Percentiles rank a stretch among this genome's conserved stretches.
Conservation (phyloP, 2,888 invertebrate species). For the Netelia melanura region DNA sequence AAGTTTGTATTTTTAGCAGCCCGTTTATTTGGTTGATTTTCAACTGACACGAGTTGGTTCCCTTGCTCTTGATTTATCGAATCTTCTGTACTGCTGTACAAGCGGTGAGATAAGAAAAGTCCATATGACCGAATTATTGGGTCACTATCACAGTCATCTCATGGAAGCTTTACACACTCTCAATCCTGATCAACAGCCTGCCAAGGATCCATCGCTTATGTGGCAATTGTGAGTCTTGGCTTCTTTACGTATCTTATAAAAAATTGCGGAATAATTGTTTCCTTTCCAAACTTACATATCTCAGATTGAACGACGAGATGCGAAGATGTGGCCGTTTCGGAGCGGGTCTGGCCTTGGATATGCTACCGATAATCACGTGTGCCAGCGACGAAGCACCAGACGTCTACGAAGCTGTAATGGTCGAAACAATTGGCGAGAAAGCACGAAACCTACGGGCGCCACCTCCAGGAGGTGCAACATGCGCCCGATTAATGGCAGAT, state of each 20-base stretch:
- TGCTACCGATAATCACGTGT: conserved; percentile 90
- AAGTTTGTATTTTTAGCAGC: conserved; percentile 83
- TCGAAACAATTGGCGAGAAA: conserved; percentile 75
- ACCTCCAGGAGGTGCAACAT: conserved; percentile 86
- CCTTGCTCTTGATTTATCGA: conserved; percentile 89
- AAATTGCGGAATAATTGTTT: neutral
- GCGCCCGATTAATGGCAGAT: conserved; percentile 89
- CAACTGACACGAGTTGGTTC: conserved; percentile 90
- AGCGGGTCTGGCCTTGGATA: conserved; percentile 89
- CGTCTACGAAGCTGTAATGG: conserved; percentile 85
- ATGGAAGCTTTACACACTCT: conserved; percentile 86
- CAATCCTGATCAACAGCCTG: conserved; percentile 85
- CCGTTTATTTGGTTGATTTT: conserved; percentile 89
- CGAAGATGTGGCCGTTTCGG: conserved; percentile 89
- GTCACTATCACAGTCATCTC: conserved; percentile 88
- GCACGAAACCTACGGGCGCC: conserved; percentile 84
- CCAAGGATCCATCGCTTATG: conserved; percentile 85
- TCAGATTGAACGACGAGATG: conserved; percentile 88
- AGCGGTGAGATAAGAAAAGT: conserved; percentile 87
- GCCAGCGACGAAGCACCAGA: conserved; percentile 91
- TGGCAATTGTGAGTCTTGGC: conserved; percentile 86
- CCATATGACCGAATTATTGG: conserved; percentile 87
- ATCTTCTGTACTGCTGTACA: conserved; percentile 89
- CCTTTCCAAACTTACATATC: conserved; percentile 44
- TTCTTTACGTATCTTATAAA: conserved; percentile 39